These are phyloP conservation scores for Drosophila athabasca DNA, from an alignment of 1,140 invertebrate species.

Conservation along the genomic window DNA sequence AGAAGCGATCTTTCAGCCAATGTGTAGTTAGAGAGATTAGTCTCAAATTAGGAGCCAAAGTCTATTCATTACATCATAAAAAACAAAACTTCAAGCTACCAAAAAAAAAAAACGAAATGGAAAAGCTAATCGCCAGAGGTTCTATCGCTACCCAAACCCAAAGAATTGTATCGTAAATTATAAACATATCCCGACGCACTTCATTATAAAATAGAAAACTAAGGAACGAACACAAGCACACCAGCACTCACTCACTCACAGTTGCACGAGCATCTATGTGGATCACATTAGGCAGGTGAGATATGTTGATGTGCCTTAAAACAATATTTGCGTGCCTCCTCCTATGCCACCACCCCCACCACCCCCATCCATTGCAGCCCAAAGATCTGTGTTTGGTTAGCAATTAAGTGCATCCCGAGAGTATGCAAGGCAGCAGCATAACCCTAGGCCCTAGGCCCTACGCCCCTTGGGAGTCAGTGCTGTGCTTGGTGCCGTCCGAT, in stretches of 20 bases:
- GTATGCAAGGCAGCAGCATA: constrained; percentile 43
- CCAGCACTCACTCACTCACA: constrained; percentile 8
- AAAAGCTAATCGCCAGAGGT: constrained; percentile 12
- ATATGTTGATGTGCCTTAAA: constrained; percentile 78
- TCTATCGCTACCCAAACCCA: constrained; percentile 1
- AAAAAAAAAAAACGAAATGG: constrained; percentile 7
- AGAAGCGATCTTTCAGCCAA: too few relatives aligned
- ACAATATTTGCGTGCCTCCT: constrained; percentile 68
- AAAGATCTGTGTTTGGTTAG: constrained; percentile 65
- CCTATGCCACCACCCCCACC: neutral
- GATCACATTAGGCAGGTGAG: constrained; percentile 62
- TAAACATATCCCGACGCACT: constrained; percentile 73
- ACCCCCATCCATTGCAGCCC: constrained; percentile 18
- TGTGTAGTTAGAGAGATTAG: too few relatives aligned
- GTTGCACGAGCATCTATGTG: neutral
- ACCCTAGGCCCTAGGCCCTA: constrained; percentile 22
- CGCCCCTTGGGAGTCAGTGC: neutral
- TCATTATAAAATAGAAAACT: constrained; percentile 58
- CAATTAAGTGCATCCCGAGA: constrained; percentile 66
- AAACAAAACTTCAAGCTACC: neutral
- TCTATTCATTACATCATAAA: neutral
- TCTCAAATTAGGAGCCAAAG: too few relatives aligned
- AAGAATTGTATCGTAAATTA: constrained; percentile 68
- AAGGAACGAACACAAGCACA: constrained; percentile 34
- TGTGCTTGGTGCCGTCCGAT: constrained; percentile 16